Evolutionary conservation across 2,113 vertebrate species (phyloP).

Genomic region (Lates calcarifer): DNA sequence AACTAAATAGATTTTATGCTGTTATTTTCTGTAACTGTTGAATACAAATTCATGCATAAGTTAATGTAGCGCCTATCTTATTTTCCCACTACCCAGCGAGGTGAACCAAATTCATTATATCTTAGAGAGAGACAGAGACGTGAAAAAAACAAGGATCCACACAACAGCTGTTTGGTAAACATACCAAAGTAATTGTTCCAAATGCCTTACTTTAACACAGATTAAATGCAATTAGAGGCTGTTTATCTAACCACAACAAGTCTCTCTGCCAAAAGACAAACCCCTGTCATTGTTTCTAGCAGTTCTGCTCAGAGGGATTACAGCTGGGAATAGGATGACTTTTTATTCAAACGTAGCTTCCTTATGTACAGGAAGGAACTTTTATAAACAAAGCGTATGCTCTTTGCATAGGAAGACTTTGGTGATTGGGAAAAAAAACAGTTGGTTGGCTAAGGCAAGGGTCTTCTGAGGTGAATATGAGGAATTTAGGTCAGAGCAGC

Average conservation of each 20-base stretch:
- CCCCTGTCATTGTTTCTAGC: conserved; percentile 74
- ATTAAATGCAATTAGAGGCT: conserved; percentile 83
- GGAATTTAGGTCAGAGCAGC: conserved; percentile 85
- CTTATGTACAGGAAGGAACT: conserved; percentile 78
- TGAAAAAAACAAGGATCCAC: conserved; percentile 52
- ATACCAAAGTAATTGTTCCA: conserved; percentile 82
- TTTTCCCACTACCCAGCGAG: conserved; percentile 63
- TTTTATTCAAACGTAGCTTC: conserved; percentile 67
- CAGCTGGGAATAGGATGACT: conserved; percentile 63
- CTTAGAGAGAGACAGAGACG: conserved; percentile 36
- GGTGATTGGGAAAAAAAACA: conserved; percentile 30
- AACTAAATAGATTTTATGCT: conserved; percentile 51
- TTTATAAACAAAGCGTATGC: conserved; percentile 75
- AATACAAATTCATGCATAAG: conserved; percentile 56
- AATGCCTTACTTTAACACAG: conserved; percentile 80
- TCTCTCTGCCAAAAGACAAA: conserved; percentile 70
- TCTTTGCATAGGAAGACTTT: conserved; percentile 52
- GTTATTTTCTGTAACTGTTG: conserved; percentile 40
- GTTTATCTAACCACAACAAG: conserved; percentile 83
- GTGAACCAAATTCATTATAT: conserved; percentile 70
- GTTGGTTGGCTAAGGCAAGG: conserved; percentile 65
- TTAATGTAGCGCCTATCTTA: conserved; percentile 61
- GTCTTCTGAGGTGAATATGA: conserved; percentile 86
- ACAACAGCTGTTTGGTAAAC: conserved; percentile 82
- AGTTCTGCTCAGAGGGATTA: conserved; percentile 64